phyloP scores from a whole-genome alignment of 2,888 invertebrate genomes.

The Limnephilus auricula region DNA sequence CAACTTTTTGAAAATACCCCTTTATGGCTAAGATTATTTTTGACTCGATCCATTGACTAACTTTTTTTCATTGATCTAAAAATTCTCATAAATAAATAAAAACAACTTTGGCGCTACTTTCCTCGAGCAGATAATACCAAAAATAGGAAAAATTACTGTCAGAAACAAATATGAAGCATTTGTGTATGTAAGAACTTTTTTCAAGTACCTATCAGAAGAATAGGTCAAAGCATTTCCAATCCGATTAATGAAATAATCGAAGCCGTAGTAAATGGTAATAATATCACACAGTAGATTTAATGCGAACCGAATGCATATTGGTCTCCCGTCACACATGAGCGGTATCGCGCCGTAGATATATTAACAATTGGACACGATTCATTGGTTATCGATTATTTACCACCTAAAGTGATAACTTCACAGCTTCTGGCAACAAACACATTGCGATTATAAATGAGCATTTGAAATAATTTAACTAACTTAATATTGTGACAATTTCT shows the following conservation, averaged over 20 bases:
- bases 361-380: neutral
- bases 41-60: too few relatives aligned
- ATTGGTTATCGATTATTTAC: neutral
- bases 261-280: neutral
- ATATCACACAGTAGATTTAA: neutral
- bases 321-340: constrained; percentile 20
- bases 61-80: too few relatives aligned
- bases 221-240: neutral
- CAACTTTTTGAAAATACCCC: too few relatives aligned
- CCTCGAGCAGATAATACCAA: too few relatives aligned
- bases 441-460: neutral
- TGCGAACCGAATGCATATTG: constrained; percentile 2
- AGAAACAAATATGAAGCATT: too few relatives aligned
- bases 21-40: too few relatives aligned
- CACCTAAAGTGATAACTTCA: neutral
- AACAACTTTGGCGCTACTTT: too few relatives aligned
- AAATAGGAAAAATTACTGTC: too few relatives aligned
- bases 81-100: too few relatives aligned
- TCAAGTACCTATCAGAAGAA: too few relatives aligned
- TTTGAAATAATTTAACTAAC: neutral
- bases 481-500: too few relatives aligned
- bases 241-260: constrained; percentile 4
- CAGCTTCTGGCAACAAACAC: neutral
- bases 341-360: neutral
- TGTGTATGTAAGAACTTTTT: too few relatives aligned